These are phyloP conservation scores for Engraulis encrasicolus DNA, from an alignment of 2,113 vertebrate species.

Conservation along the genomic window DNA sequence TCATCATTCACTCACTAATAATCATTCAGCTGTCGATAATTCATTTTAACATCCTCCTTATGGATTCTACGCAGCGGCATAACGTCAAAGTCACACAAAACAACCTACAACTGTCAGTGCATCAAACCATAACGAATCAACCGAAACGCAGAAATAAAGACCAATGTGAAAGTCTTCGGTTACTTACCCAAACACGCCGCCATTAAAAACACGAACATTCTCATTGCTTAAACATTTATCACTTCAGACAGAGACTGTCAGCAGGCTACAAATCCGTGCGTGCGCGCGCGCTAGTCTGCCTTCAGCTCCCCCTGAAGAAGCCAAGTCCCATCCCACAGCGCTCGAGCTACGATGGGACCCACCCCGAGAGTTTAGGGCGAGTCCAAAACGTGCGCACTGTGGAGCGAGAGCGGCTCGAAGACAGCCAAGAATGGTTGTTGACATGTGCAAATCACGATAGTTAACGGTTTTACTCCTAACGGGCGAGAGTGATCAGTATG, in stretches of 20 bases:
- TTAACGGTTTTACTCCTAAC: not conserved
- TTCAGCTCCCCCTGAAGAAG: not conserved
- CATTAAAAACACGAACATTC: not conserved
- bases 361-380: not conserved
- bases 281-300: not conserved
- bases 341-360: slow-evolving; percentile 4
- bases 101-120: not conserved
- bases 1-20: no score
- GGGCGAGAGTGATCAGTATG: not conserved
- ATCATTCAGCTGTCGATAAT: not conserved
- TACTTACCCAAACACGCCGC: not conserved
- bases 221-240: not conserved
- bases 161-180: not conserved
- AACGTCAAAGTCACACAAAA: no score
- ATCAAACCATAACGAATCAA: not conserved
- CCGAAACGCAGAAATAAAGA: not conserved
- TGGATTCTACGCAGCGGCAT: no score
- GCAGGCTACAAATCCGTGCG: not conserved
- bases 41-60: not conserved
- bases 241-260: not conserved
- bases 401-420: slow-evolving; percentile 3
- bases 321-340: slow-evolving; percentile 1
- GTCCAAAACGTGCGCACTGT: not conserved
- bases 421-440: not conserved
- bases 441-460: not conserved